These are phyloP conservation scores for Exaiptasia diaphana DNA, from an alignment of 64 coral and sea anemone genomes.

Conservation along the genomic window DNA sequence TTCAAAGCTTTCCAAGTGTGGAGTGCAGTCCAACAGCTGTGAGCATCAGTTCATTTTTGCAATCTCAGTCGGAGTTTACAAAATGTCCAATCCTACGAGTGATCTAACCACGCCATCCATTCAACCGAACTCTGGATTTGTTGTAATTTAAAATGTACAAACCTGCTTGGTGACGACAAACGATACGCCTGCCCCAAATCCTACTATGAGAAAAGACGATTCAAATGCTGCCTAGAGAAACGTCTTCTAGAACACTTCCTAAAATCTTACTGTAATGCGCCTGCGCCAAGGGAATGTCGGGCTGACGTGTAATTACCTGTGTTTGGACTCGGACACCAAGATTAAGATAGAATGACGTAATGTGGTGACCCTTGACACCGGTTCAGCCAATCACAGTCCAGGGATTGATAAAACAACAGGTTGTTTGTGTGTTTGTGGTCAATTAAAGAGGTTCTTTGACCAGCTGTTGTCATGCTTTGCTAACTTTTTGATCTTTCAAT, in stretches of 20 bases:
- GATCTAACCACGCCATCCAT: no score
- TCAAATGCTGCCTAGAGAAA: background rate
- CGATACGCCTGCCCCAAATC: conserved; percentile 1
- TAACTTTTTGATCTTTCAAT: conserved; percentile 30
- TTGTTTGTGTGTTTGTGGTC: conserved; percentile 52
- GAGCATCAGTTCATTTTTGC: no score
- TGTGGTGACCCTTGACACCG: conserved; percentile 87
- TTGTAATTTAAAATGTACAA: background rate
- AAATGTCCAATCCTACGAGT: no score
- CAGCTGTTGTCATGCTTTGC: background rate
- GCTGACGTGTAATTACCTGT: conserved; percentile 82
- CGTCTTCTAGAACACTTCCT: background rate
- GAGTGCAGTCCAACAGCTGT: no score
- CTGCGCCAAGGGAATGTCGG: background rate
- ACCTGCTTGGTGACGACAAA: conserved; percentile 7
- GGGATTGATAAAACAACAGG: conserved; percentile 28
- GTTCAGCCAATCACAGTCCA: conserved; percentile 53
- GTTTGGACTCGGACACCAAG: conserved; percentile 43
- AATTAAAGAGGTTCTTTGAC: conserved; percentile 2
- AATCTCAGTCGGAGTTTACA: no score
- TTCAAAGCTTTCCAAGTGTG: no score
- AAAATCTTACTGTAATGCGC: background rate
- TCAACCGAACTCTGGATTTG: background rate
- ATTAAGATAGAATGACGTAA: conserved; percentile 97
- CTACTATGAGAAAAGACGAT: background rate